Base-by-base conservation (phyloP, 2,888 invertebrate species). In the Ichneumoninae sp. region DNA sequence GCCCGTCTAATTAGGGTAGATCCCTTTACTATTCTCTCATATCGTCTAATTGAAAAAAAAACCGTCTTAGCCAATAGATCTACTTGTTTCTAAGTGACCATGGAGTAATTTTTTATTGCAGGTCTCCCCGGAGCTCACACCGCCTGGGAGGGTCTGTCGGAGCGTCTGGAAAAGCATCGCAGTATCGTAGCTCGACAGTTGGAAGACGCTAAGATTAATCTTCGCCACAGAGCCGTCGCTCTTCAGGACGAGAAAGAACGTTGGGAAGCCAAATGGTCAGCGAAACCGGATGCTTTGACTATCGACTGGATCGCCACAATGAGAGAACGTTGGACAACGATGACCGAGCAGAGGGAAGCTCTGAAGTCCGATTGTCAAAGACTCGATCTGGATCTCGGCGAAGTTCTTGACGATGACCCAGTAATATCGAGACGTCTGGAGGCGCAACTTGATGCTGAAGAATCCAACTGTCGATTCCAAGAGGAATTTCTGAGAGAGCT, bases 181-280 rank as follows among this genome's bases (percentile, higher is more conserved):
- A 81, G 86, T 0, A 88, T 93, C 3, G 90, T 94, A 63, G 86
- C 89, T 2, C 92, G 91, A 30, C 91, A 93, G 63, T 66, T 94
- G 6, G 93, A 93, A 40, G 93, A 94, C 71, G 92, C 93, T 0
- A 93, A 93, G 66, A 86, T 93, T 3, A 93, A 94, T 87, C 84
- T 94, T 3, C 91, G 92, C 6, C 93, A 94, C 77, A 90, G 89
- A 74, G 93, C 90, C 0, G 85, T 91, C 7, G 93, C 93, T 0
- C 70, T 93, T n/a, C 90, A 90, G 16, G 93, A 93, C 70, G 94
- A 94, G 44, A 89, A 88, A 52, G 93, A 93, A 44, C 89, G 93
- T 36, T 94, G 93, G 93, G 91, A 92, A 33, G 88, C 90, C 0
- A 92, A 91, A 33, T 94, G 93, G 94, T 85, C 88, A 13, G 80